phyloP scores from a whole-genome alignment of 2,888 invertebrate species.

The Cotesia congregata region DNA sequence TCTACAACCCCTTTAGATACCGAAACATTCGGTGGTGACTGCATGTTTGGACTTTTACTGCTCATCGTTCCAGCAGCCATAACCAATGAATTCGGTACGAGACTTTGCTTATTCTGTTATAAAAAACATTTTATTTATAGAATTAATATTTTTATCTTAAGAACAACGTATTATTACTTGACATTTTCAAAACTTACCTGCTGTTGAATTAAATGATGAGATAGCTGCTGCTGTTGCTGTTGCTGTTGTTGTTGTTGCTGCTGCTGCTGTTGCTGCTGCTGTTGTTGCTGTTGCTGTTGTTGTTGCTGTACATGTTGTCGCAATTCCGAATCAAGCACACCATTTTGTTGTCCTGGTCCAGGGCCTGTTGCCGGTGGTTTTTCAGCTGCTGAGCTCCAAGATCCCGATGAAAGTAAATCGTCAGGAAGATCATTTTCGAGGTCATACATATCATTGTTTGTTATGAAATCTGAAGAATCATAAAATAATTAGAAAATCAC shows the following conservation, averaged over 20 bases:
- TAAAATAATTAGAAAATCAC: conserved; percentile 45
- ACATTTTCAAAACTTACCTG: conserved; percentile 44
- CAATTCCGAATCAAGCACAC: conserved; percentile 77
- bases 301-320: conserved; percentile 71
- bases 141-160: not conserved
- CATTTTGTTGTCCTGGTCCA: conserved; percentile 84
- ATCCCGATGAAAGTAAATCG: conserved; percentile 84
- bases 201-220: conserved; percentile 65
- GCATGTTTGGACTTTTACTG: conserved; percentile 87
- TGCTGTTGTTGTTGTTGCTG: too few relatives aligned
- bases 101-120: conserved; percentile 78
- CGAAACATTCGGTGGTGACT: conserved; percentile 88
- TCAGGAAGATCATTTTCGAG: conserved; percentile 94
- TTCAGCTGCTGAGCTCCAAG: conserved; percentile 79
- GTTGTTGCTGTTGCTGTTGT: conserved; percentile 76
- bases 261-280: conserved; percentile 74
- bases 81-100: conserved; percentile 80
- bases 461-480: conserved; percentile 79
- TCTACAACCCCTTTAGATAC: conserved; percentile 78
- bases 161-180: not conserved
- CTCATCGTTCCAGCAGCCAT: conserved; percentile 83
- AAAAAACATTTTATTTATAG: not conserved
- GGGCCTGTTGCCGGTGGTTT: conserved; percentile 89
- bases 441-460: conserved; percentile 88
- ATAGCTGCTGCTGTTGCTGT: conserved; percentile 74